Percentiles rank a stretch among this genome's conserved stretches.
phyloP scores from a whole-genome alignment of 2,888 invertebrate genomes.

The Ectemnius cavifrons region DNA sequence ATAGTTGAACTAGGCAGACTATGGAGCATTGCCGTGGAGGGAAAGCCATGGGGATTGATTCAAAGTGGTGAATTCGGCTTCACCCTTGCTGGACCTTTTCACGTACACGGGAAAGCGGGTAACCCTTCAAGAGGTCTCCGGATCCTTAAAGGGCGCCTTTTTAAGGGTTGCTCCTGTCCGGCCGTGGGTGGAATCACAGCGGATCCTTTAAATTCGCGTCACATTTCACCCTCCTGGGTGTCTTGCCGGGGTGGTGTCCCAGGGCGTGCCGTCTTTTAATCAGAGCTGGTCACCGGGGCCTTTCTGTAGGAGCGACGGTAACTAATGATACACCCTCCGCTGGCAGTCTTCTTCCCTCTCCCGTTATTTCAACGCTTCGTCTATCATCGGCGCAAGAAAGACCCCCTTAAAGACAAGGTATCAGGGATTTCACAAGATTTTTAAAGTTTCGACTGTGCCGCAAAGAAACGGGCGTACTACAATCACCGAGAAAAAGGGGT shows the following conservation, averaged over 20 bases:
- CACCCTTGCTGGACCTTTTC: conserved; percentile 43
- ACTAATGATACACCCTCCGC: conserved; percentile 70
- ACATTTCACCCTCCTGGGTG: conserved; percentile 72
- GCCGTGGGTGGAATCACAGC: conserved; percentile 69
- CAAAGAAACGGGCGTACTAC: not conserved
- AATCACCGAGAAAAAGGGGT: too few relatives aligned
- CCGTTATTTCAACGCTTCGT: conserved; percentile 24
- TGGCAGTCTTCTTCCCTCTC: conserved; percentile 41
- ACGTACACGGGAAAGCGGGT: conserved; percentile 53
- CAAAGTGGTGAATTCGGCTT: conserved; percentile 15
- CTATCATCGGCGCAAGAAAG: conserved; percentile 40
- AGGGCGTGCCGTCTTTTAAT: conserved; percentile 73
- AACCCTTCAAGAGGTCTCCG: conserved; percentile 64
- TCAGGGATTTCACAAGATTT: conserved; percentile 3
- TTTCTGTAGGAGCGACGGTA: conserved; percentile 69
- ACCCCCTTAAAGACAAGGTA: conserved; percentile 16
- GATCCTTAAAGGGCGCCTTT: conserved; percentile 70
- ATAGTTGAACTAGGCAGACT: not conserved
- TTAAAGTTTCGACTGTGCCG: not conserved
- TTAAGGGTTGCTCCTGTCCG: conserved; percentile 70
- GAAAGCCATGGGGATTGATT: conserved; percentile 34
- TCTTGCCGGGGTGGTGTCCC: conserved; percentile 61
- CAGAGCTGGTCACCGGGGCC: conserved; percentile 71
- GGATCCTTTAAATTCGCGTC: conserved; percentile 76
- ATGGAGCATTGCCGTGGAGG: not conserved